phyloP scores from a whole-genome alignment of 2,888 invertebrate genomes.

The Caenorhabditis sp. region DNA sequence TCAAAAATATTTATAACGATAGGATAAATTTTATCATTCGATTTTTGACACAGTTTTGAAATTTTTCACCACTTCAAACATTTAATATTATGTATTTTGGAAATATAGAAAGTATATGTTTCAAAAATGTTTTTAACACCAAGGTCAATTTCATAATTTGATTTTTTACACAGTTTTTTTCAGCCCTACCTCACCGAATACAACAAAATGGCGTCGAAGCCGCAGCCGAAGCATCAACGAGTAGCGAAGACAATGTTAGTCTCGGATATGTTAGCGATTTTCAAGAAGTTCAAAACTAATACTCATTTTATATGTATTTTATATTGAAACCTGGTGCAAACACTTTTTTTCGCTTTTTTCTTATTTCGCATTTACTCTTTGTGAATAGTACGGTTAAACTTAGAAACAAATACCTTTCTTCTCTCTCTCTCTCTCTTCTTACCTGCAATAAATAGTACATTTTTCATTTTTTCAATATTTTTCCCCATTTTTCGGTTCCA shows the following conservation, averaged over 20 bases:
- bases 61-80: no score
- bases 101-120: no score
- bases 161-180: background rate
- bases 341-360: background rate
- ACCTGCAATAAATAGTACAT: background rate
- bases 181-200: background rate
- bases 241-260: slow-evolving; percentile 35
- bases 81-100: no score
- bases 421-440: background rate
- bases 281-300: slow-evolving; percentile 9
- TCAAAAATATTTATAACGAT: no score
- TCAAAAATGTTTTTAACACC: no score
- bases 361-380: background rate
- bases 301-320: background rate
- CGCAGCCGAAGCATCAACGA: slow-evolving; percentile 7
- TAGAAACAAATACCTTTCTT: background rate
- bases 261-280: slow-evolving; percentile 36
- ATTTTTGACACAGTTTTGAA: no score
- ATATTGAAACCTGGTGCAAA: background rate
- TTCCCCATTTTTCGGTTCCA: background rate
- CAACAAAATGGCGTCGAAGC: background rate
- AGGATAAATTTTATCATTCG: no score
- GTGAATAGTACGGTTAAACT: background rate
- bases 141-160: background rate
- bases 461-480: background rate